phyloP scores from a whole-genome alignment of 1,140 invertebrate genomes.

The Drosophila aff. region DNA sequence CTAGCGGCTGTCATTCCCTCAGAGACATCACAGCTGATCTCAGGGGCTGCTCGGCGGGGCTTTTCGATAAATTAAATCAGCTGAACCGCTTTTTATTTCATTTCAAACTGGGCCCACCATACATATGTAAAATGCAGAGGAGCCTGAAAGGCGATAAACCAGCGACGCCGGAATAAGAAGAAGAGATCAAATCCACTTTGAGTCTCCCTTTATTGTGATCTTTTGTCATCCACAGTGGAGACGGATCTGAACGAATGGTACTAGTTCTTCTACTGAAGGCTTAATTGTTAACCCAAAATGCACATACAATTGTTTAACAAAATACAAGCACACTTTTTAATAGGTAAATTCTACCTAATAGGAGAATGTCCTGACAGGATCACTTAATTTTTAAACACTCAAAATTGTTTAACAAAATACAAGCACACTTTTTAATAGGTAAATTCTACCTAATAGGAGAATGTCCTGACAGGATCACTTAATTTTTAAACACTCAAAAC shows the following conservation, averaged over 20 bases:
- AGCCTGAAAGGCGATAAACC: constrained; percentile 15
- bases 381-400: background rate
- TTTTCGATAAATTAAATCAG: constrained; percentile 45
- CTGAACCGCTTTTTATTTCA: constrained; percentile 31
- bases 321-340: background rate
- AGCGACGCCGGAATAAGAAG: constrained; percentile 1
- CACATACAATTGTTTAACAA: background rate
- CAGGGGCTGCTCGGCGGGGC: background rate
- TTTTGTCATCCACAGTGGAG: constrained; percentile 7
- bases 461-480: background rate
- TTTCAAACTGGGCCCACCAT: constrained; percentile 17
- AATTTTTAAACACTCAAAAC: background rate
- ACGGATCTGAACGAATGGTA: background rate
- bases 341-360: background rate
- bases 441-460: background rate
- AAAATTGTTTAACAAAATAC: background rate
- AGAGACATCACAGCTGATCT: constrained; percentile 30
- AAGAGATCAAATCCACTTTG: constrained; percentile 16
- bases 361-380: background rate
- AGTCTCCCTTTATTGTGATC: constrained; percentile 18
- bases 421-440: background rate
- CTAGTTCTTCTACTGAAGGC: background rate
- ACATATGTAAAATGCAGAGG: constrained; percentile 1
- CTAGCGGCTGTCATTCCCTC: background rate
- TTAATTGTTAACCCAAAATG: background rate